Conservation (phyloP, 2,888 invertebrate genomes). For the Imbricaverruca yamaguchii region DNA sequence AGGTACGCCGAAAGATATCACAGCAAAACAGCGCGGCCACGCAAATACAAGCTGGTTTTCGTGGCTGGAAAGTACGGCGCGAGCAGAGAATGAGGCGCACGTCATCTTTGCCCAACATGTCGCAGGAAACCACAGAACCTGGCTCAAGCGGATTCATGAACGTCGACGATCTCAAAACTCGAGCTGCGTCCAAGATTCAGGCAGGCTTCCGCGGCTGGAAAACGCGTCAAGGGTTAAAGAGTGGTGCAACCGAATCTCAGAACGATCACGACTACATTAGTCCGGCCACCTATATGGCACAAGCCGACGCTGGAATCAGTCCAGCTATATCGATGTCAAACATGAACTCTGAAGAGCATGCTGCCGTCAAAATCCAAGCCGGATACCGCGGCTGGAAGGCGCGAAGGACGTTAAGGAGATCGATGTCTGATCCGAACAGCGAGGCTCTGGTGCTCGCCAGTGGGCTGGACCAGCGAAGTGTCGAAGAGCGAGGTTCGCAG, state of each 20-base stretch:
- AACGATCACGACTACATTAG: too few species aligned
- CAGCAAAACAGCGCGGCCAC: conserved; percentile 31
- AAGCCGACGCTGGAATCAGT: not conserved
- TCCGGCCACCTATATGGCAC: too few species aligned
- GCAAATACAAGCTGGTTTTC: conserved; percentile 24
- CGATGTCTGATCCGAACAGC: conserved; percentile 5
- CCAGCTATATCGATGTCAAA: not conserved
- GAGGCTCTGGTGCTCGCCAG: not conserved
- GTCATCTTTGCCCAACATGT: not conserved
- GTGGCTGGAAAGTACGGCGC: conserved; percentile 18
- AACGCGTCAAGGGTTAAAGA: not conserved
- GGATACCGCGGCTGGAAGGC: conserved; percentile 27
- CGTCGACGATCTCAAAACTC: not conserved
- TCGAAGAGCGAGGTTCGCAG: not conserved
- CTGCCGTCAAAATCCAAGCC: conserved; percentile 29
- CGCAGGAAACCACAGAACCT: not conserved
- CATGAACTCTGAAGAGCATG: conserved; percentile 20
- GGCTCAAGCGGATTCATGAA: not conserved
- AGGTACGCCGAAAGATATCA: conserved; percentile 51
- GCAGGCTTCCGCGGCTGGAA: not conserved
- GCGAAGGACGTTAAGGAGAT: conserved; percentile 8
- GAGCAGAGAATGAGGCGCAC: not conserved
- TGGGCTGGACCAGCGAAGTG: not conserved
- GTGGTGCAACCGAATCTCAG: not conserved
- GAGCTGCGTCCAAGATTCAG: not conserved